Conservation (phyloP, 2,888 invertebrate genomes). For the Pogonocherus hispidulus region DNA sequence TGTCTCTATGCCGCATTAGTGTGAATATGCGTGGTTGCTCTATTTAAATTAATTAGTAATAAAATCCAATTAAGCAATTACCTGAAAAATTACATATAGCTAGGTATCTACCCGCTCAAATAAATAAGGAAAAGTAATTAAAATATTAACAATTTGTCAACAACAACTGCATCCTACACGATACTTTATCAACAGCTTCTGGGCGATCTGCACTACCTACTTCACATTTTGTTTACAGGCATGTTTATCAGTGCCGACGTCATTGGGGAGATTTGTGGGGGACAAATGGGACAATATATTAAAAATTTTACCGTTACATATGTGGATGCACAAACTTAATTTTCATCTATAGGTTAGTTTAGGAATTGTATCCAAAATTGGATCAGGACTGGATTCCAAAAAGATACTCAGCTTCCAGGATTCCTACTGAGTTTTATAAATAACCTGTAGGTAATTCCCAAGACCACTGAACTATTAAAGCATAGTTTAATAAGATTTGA, state of each 20-base stretch:
- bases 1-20: slow-evolving; percentile 18
- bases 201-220: slow-evolving; percentile 39
- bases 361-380: background rate
- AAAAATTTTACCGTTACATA: no score
- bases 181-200: slow-evolving; percentile 23
- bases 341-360: no score
- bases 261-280: background rate
- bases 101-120: slow-evolving; percentile 24
- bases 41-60: slow-evolving; percentile 37
- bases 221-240: slow-evolving; percentile 38
- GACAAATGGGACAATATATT: no score
- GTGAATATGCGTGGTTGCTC: slow-evolving; percentile 42
- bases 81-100: slow-evolving; percentile 33
- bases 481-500: no score
- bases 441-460: no score
- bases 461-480: no score
- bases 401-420: no score
- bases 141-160: slow-evolving; percentile 39
- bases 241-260: background rate
- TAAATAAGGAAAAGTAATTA: slow-evolving; percentile 38
- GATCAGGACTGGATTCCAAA: no score
- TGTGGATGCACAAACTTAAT: no score
- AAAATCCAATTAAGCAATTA: slow-evolving; percentile 40
- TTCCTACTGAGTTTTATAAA: no score
- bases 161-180: slow-evolving; percentile 35